Evolutionary conservation across 2,113 vertebrate genomes (phyloP).

Genomic region (Brevimyrus niger): DNA sequence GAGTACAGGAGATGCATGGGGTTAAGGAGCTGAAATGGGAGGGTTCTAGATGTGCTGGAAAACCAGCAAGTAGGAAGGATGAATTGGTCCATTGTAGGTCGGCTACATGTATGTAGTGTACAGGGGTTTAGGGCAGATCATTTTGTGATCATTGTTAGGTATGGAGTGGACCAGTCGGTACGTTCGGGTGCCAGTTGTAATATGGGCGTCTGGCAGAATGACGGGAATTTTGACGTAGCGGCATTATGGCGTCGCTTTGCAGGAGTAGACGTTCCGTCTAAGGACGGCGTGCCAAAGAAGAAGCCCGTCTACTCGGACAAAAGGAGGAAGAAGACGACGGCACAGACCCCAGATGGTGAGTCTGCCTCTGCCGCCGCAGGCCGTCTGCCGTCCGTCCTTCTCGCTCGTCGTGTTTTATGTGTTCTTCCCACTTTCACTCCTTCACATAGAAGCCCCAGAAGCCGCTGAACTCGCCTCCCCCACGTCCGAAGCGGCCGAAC

Average conservation of each 20-base stretch:
- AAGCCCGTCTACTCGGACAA: slow-evolving; percentile 89
- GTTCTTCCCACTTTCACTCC: background rate
- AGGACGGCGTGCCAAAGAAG: slow-evolving; percentile 92
- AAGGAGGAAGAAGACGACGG: slow-evolving; percentile 79
- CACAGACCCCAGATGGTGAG: slow-evolving; percentile 79
- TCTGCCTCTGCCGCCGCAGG: background rate
- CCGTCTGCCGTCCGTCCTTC: background rate
- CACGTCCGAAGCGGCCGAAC: slow-evolving; percentile 60
- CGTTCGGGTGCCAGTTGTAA: background rate
- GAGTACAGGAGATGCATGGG: background rate
- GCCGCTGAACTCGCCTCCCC: slow-evolving; percentile 60
- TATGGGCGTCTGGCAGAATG: background rate
- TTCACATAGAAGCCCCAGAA: slow-evolving; percentile 45
- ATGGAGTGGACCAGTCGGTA: background rate
- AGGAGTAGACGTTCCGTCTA: slow-evolving; percentile 97
- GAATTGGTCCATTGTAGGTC: background rate
- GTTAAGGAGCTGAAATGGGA: background rate
- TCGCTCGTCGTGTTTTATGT: background rate
- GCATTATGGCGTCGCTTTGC: background rate
- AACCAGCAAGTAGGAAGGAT: background rate
- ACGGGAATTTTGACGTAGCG: background rate
- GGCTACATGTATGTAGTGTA: background rate
- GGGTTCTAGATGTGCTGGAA: background rate
- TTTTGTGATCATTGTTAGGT: background rate
- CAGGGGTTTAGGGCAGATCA: background rate